These are phyloP conservation scores for Parazoanthus atlanticus DNA, from an alignment of 92 coral and sea anemone species.

Conservation along the genomic window DNA sequence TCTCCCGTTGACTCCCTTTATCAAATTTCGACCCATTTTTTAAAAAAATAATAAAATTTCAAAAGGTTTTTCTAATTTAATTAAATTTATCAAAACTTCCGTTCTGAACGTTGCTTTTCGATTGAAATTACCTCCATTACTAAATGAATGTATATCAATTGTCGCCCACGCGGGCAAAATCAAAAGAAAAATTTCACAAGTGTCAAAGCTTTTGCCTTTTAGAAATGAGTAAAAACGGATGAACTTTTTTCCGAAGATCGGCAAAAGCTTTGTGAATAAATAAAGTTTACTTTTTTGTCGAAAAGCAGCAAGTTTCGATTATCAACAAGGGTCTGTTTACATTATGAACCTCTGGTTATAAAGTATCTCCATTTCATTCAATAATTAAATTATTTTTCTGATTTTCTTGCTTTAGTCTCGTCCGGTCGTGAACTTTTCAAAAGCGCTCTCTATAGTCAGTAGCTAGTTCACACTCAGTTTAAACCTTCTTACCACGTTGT, in stretches of 20 bases:
- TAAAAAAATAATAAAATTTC: not conserved
- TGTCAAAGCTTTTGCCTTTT: not conserved
- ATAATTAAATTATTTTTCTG: not conserved
- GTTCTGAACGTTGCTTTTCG: slow-evolving; percentile 10
- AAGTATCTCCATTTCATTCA: not conserved
- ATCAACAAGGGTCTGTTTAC: not conserved
- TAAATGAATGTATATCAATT: not conserved
- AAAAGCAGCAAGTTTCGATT: not conserved
- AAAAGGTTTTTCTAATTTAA: slow-evolving; percentile 12
- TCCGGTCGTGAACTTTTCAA: not conserved
- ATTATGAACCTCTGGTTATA: not conserved
- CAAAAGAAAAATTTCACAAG: not conserved
- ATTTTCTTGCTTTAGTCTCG: not conserved
- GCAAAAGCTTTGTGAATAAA: not conserved
- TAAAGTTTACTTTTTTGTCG: not conserved
- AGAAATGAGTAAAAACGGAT: not conserved
- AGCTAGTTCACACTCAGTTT: not conserved
- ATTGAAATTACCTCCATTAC: not conserved
- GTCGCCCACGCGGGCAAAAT: slow-evolving; percentile 20
- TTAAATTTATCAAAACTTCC: slow-evolving; percentile 19
- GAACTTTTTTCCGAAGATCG: not conserved
- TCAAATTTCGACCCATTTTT: not conserved
- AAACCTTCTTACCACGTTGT: not conserved
- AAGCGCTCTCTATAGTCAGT: not conserved
- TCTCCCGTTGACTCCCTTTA: not conserved